Base-by-base conservation (phyloP, 2,888 invertebrate genomes). In the Lithodes maja region DNA sequence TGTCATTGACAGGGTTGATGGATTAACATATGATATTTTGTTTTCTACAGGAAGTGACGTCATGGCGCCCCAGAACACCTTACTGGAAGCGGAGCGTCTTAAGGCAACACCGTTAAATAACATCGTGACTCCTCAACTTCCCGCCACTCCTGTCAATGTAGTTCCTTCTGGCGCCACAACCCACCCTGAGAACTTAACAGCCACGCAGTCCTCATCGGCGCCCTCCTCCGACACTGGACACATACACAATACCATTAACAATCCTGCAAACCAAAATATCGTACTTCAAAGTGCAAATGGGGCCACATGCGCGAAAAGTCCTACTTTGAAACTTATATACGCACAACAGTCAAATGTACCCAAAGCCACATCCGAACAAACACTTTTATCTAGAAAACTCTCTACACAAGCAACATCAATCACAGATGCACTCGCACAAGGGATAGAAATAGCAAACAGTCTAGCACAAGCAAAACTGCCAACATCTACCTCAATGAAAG, bases 41-140 rank as follows among this genome's bases (percentile, higher is more conserved):
- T 77, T 52, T 9, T 78, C 9, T 17, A 17, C 49, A 49, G 78
- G 78, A 78, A 0, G 50, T 50, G 78, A 52, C 61, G 61, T 61
- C 61, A 84, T 84, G 84, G 61, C 75, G 15, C 84, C 77, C 15
- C 77, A 75, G 49, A 75, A 84, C 77, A 75, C 77, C 1, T 52
- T 68, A 12, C 69, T 69, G 50, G 82, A 69, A 12, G 61, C 61
- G 2, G 49, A 61, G 17, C 53, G 77, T 54, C 33, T 81, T 61
- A 81, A 3, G 54, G 49, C 53, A 53, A 1, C n/a, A 79, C 15
- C 52, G 52, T 1, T 3, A 15, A n/a, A 53, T 17, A n/a, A 0
- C 3, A 17, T 7, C 50, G 78, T 9, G n/a, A 75, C 78, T 7
- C 15, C 78, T 3, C 12, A 49, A 5, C 15, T 15, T 78, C 7